Base-by-base conservation (phyloP, 1,140 invertebrate genomes). In the Sinella curviseta region DNA sequence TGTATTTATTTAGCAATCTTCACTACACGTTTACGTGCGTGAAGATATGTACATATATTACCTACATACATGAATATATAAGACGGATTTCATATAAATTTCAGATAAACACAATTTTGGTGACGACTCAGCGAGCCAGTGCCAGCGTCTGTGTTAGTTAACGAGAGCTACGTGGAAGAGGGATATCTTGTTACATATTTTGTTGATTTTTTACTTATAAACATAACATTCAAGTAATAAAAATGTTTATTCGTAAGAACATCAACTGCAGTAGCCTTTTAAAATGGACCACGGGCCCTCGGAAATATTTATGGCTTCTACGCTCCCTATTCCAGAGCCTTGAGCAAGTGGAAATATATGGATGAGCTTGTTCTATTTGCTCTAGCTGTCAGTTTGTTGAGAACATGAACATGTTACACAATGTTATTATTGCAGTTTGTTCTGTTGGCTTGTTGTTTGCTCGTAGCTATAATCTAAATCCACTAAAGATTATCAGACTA, bases 381-480 rank as follows among this genome's bases (percentile, higher is more conserved):
- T 70, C 14, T 70, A 31, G 65, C 65, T 70, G 65, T 70, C 65
- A 70, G 31, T 30, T 70, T 70, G 26, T 33, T 8, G 26, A 70
- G 12, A 70, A 33, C 31, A 70, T 70, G 65, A 70, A 70, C 65
- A 70, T 70, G 65, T 70, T 70, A 70, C 16, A 65, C 14, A n/a
- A 65, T 26, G n/a, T n/a, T n/a, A 26, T 65, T 65, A 65, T 65
- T 65, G 39, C 39, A 48, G 39, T 48, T 48, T 48, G n/a, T n/a
- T n/a, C n/a, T 48, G 8, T 12, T 48, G 39, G 8, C 39, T 60
- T 60, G 31, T 70, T 70, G 31, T 20, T n/a, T n/a, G n/a, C 39
- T 20, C 39, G 8, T 8, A 48, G 39, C 8, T 48, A 20, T 33
- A 70, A 33, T 17, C 28, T 31, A 14, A 70, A 8, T 31, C 31